These are phyloP conservation scores for Salvelinus alpinus DNA, from an alignment of 2,113 vertebrate species.

Conservation along the genomic window DNA sequence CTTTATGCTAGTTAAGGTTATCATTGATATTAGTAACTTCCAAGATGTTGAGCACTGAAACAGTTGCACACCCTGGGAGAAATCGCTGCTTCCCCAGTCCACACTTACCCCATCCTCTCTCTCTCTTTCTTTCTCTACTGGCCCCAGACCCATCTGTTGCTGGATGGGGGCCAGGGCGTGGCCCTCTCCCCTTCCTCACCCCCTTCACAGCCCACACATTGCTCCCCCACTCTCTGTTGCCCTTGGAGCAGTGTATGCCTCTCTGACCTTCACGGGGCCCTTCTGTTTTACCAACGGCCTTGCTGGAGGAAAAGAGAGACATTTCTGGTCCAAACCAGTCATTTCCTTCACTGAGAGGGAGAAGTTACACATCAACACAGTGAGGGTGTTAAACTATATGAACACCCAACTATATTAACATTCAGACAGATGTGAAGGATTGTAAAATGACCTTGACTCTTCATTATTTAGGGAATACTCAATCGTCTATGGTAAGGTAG, in stretches of 20 bases:
- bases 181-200: slow-evolving; percentile 20
- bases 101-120: slow-evolving; percentile 1
- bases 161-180: slow-evolving; percentile 38
- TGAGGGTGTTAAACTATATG: background rate
- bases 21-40: background rate
- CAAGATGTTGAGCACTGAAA: background rate
- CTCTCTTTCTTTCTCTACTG: slow-evolving; percentile 10
- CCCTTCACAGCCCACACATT: slow-evolving; percentile 4
- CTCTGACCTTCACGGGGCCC: slow-evolving; percentile 26
- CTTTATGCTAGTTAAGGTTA: background rate
- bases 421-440: background rate
- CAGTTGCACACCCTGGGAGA: background rate
- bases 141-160: slow-evolving; percentile 29
- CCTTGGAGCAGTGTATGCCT: slow-evolving; percentile 41
- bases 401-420: background rate
- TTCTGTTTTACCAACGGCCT: slow-evolving; percentile 27
- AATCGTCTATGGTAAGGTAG: background rate
- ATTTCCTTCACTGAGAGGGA: slow-evolving; percentile 38
- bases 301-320: slow-evolving; percentile 26
- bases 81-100: background rate
- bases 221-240: slow-evolving; percentile 32
- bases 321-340: slow-evolving; percentile 65
- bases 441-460: background rate
- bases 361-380: background rate
- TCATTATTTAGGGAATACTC: background rate